These are phyloP conservation scores for Siniperca obscura DNA, from an alignment of 2,797 vertebrate genomes.

Conservation along the genomic window DNA sequence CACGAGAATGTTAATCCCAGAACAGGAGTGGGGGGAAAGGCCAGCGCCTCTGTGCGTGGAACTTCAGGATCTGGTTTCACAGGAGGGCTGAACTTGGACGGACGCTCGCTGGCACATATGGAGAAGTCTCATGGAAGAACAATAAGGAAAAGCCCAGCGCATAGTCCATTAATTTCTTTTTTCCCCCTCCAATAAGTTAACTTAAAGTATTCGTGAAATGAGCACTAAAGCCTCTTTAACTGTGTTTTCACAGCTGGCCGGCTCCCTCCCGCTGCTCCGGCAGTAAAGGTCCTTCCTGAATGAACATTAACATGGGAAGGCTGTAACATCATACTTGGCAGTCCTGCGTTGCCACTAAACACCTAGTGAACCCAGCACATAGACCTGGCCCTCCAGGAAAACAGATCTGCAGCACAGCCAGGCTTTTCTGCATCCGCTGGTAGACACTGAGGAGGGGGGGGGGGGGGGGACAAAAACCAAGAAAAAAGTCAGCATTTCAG, in stretches of 20 bases:
- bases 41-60: conserved; percentile 54
- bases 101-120: conserved; percentile 62
- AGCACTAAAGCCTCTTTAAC: conserved; percentile 84
- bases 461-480: not conserved
- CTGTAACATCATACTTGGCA: conserved; percentile 87
- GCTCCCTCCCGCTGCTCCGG: conserved; percentile 61
- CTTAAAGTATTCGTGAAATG: conserved; percentile 84
- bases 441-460: conserved; percentile 37
- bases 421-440: conserved; percentile 48
- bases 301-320: conserved; percentile 83
- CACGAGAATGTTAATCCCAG: conserved; percentile 63
- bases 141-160: conserved; percentile 78
- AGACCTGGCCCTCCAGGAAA: conserved; percentile 67
- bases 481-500: not conserved
- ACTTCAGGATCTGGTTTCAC: conserved; percentile 75
- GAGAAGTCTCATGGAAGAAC: conserved; percentile 76
- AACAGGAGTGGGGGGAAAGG: conserved; percentile 26
- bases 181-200: conserved; percentile 80
- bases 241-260: conserved; percentile 86
- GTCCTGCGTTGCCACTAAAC: conserved; percentile 76
- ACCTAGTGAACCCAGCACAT: conserved; percentile 80
- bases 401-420: conserved; percentile 63
- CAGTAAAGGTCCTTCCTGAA: conserved; percentile 85
- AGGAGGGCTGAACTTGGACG: conserved; percentile 45
- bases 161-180: conserved; percentile 79